Base-by-base conservation (phyloP, 2,113 vertebrate genomes). In the Ginglymostoma cirratum region DNA sequence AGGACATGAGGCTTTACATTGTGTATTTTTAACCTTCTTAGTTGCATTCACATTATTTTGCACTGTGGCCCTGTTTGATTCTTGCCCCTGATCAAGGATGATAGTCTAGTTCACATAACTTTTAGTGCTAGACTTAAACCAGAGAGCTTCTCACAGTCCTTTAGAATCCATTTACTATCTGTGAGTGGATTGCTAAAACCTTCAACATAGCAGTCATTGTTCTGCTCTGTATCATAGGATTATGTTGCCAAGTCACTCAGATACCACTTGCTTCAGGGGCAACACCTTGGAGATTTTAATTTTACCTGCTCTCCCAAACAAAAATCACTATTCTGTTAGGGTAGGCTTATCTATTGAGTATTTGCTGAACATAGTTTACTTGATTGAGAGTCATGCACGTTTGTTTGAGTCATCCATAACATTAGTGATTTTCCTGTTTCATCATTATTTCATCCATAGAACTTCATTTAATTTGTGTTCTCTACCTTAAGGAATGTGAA, bases 161-260 rank as follows among this genome's bases (percentile, higher is more conserved):
- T 3, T 66, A 92, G 61, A 12, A 38, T 92, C 34, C 61, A 92
- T 21, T 38, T 38, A 93, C 65, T 67, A 93, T 17, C 55, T 66
- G 19, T 38, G 34, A 65, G 19, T 19, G 38, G 65, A 93, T 61
- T 93, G n/a, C 61, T 93, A 38, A n/a, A 67, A 93, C 61, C 1
- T 66, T 93, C 23, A 93, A 93, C n/a, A 93, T 65, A 66, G 61
- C 61, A n/a, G 34, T 38, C 89, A 93, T n/a, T 93, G 89, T 38
- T 67, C 61, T 38, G 61, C 23, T 42, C 19, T 61, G 24, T 93
- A 61, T 66, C 61, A 93, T n/a, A 66, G 61, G 89, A 67, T 42
- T 93, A 61, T 23, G 61, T 66, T 42, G 61, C 34, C 17, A n/a
- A 93, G 89, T 66, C 61, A 93, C 89, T 93, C 89, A 38, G 55